A percentile compares a stretch with the other conserved stretches of the same genome.
Evolutionary conservation across 2,113 vertebrate species (phyloP).

Genomic region (Chloroceryle aenea): DNA sequence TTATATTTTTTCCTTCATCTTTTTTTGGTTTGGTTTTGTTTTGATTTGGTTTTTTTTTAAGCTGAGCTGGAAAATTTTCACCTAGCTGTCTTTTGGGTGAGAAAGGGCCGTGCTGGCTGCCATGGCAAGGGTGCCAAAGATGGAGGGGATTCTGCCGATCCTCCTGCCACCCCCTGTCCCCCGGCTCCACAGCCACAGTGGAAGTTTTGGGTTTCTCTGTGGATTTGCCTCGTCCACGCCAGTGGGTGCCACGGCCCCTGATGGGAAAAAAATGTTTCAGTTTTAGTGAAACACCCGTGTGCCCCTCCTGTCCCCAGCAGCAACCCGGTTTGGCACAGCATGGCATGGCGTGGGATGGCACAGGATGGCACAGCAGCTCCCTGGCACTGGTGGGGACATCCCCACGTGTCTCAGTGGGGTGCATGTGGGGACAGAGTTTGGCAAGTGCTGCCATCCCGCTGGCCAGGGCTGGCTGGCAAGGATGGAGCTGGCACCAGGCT

Average conservation of each 20-base stretch:
- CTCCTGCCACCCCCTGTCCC: background rate
- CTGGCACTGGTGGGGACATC: background rate
- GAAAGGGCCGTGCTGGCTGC: background rate
- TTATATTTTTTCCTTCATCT: background rate
- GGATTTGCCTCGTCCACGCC: background rate
- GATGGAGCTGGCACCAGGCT: background rate
- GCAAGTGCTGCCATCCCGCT: background rate
- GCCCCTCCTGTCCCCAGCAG: background rate
- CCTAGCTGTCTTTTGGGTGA: background rate
- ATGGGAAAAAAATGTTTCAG: background rate
- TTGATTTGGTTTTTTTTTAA: background rate
- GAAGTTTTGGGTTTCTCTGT: background rate
- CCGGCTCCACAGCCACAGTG: background rate
- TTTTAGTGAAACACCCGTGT: conserved; percentile 50
- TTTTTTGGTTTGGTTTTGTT: background rate
- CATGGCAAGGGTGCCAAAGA: background rate
- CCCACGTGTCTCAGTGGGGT: accelerated
- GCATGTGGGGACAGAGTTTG: accelerated
- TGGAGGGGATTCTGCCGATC: background rate
- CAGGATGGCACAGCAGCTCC: background rate
- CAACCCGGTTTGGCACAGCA: accelerated
- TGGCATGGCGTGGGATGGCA: background rate
- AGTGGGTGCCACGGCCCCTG: background rate
- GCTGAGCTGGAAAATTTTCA: background rate
- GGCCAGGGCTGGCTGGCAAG: background rate